Evolutionary conservation across 2,113 vertebrate species (phyloP), one percentile per base, ranked within the genome.

Genomic region (Heterochromis multidens): DNA sequence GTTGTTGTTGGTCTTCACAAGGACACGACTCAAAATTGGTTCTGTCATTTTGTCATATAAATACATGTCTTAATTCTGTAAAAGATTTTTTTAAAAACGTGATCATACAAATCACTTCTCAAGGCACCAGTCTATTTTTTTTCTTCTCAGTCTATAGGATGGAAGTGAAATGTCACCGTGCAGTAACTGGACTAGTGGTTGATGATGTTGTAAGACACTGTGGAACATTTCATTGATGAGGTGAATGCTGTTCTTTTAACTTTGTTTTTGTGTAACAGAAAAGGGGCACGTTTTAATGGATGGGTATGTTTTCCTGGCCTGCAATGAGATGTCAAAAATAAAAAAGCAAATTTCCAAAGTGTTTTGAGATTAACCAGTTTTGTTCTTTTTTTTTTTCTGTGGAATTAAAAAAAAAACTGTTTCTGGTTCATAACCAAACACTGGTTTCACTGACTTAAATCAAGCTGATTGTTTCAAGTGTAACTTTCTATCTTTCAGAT

Each of bases 301-400:
- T 74, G 81, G 76, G 58, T 88, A 70, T 83, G 82, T 89, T 92
- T 79, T 79, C 63, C 81, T 90, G 90, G 81, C 84, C 90, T 89
- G 86, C 90, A 84, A 88, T 88, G 87, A 91, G 91, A 94, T 91
- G 91, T 94, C 88, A 93, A 88, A 88, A 57, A 91, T 77, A 88
- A 85, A 89, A 82, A 80, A 86, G 72, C 52, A 78, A 81, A 89
- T 89, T 93, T 91, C 87, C 85, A 90, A 92, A 91, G 88, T 70
- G 5, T 62, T 88, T 92, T 93, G 58, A 94, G 43, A 88, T 91
- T 46, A 80, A 83, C 35, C n/a, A 11, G 14, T 88, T 92, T 87
- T 90, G 67, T 87, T 90, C 76, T 1, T 46, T 65, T 65, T 65
- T 65, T 91, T 86, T 87, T 72, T 78, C 46, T 84, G 65, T 89